These are phyloP conservation scores for Epizoanthus scotinus DNA, from an alignment of 92 coral and sea anemone species.

Conservation along the genomic window DNA sequence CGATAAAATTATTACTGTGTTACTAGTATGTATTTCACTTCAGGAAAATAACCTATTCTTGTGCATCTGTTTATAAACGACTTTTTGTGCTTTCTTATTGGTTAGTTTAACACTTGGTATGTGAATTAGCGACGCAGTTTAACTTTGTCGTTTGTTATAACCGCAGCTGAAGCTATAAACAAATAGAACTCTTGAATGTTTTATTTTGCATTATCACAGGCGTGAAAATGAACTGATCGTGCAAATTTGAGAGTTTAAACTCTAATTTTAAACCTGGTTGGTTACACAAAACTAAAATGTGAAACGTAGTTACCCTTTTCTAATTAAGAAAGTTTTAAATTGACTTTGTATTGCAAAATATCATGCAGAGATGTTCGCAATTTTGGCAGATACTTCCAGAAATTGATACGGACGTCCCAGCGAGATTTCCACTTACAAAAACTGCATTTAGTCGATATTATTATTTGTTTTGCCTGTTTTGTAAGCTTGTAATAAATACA, in stretches of 20 bases:
- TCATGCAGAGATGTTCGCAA: neutral
- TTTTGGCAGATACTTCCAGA: neutral
- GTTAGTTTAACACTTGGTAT: slow-evolving; percentile 7
- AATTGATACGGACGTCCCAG: slow-evolving; percentile 11
- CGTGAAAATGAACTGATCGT: slow-evolving; percentile 10
- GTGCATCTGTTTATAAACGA: neutral
- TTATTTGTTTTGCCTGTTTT: too few relatives aligned
- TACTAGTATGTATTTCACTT: slow-evolving; percentile 8
- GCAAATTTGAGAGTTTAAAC: neutral
- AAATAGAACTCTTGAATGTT: slow-evolving; percentile 8
- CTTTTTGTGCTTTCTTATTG: slow-evolving; percentile 7
- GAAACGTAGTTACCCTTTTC: neutral
- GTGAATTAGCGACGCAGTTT: slow-evolving; percentile 13
- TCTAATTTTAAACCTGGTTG: neutral
- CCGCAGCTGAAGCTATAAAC: slow-evolving; percentile 16
- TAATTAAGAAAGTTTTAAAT: neutral
- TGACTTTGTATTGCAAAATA: too few relatives aligned
- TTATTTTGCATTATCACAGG: slow-evolving; percentile 9
- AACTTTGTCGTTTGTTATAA: neutral
- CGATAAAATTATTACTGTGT: slow-evolving; percentile 15
- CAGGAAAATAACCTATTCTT: slow-evolving; percentile 10
- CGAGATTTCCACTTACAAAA: neutral
- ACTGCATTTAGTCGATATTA: neutral
- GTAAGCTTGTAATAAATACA: too few relatives aligned
- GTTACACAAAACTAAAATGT: neutral